phyloP scores from a whole-genome alignment of 1,140 invertebrate species.

The Leptinotarsa defecta region DNA sequence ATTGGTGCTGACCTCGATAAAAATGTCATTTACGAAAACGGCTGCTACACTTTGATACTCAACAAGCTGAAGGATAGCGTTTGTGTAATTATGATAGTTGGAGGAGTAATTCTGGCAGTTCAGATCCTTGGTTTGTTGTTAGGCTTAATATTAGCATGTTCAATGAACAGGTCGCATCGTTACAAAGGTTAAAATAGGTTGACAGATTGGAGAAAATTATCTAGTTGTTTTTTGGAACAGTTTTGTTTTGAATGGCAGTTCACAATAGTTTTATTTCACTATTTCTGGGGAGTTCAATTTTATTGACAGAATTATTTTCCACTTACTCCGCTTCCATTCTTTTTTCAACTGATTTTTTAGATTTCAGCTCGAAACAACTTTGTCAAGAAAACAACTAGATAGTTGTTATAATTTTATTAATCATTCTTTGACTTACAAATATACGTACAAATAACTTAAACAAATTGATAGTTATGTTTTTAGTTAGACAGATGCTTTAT shows the following conservation, averaged over 20 bases:
- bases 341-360: not conserved
- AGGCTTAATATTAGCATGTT: slow-evolving; percentile 77
- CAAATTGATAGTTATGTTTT: slow-evolving; percentile 11
- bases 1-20: slow-evolving; percentile 43
- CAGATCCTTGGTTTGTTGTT: slow-evolving; percentile 79
- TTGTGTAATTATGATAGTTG: slow-evolving; percentile 67
- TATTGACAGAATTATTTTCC: not conserved
- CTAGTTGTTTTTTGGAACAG: not conserved
- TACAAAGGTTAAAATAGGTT: slow-evolving; percentile 70
- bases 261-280: not conserved
- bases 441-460: slow-evolving; percentile 10
- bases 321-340: not conserved
- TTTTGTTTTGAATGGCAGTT: not conserved
- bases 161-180: slow-evolving; percentile 68
- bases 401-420: not conserved
- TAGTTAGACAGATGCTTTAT: slow-evolving; percentile 13
- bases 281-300: too few relatives aligned
- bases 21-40: slow-evolving; percentile 60
- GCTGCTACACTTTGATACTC: slow-evolving; percentile 74
- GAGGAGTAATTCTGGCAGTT: slow-evolving; percentile 67
- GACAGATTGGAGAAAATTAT: not conserved
- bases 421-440: slow-evolving; percentile 8
- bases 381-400: not conserved
- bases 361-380: not conserved
- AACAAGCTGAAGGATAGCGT: slow-evolving; percentile 65